Evolutionary conservation across 2,888 invertebrate genomes (phyloP), one percentile per base, ranked within the genome.

Genomic region (Eristalinus aeneus): DNA sequence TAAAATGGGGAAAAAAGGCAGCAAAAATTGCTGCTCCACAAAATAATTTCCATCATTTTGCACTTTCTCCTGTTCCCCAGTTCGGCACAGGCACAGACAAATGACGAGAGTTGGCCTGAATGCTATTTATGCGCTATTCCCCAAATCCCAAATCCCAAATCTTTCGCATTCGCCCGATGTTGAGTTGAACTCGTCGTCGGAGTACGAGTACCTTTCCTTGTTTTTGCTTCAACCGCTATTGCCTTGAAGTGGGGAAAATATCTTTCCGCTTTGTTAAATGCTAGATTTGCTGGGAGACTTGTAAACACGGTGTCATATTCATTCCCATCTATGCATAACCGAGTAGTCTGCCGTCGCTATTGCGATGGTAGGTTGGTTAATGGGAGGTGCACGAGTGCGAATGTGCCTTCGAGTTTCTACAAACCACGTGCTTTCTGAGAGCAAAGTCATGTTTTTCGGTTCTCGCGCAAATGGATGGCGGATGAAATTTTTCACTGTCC

Each of bases 21-120:
- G 46, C 16, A 46, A 46, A 46, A 73, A 36, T 34, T 75, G 72
- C 85, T 67, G 67, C 75, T 71, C 46, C 46, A 46, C 46, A 72
- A 81, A 76, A 85, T 81, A 85, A 81, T 85, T 85, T 81, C 76
- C 85, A 85, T 85, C 81, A 85, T 81, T 85, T 85, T 85, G 72
- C 67, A 71, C 84, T 85, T 85, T 80, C 80, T 56, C 22, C 12
- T 56, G 56, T 56, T 23, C 61, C 68, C 81, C 68, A 68, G 67
- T 76, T 81, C 73, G 75, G 67, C 76, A 73, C 68, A 81, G 75
- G 67, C 76, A 73, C 68, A 81, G 73, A 81, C 81, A 81, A 80
- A 81, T 81, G 81, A 81, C 36, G 76, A 27, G 23, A 81, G 61
- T 81, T 85, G 80, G 85, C 75, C 73, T 85, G 72, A 67, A 81